phyloP scores from a whole-genome alignment of 2,113 vertebrate species.

The Forbesichthys agassizii region DNA sequence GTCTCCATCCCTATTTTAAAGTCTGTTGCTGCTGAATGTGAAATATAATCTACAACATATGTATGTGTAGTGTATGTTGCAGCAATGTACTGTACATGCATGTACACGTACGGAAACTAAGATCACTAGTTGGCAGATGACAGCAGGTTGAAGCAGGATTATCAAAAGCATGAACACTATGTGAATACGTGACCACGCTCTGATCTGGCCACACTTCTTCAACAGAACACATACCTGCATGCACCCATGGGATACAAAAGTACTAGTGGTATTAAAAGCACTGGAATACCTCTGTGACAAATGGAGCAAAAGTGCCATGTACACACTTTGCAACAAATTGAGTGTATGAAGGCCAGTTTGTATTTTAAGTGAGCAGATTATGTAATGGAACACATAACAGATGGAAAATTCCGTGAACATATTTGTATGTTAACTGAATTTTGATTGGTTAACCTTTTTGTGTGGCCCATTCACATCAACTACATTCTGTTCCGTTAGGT shows the following conservation, averaged over 20 bases:
- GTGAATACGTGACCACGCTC: not conserved
- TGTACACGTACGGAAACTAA: too few relatives aligned
- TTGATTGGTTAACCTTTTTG: too few relatives aligned
- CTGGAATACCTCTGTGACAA: slow-evolving; percentile 32
- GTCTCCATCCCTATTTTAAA: too few relatives aligned
- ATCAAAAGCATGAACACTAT: not conserved
- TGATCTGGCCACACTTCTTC: not conserved
- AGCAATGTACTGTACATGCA: too few relatives aligned
- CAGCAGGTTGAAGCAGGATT: not conserved
- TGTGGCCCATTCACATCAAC: too few relatives aligned
- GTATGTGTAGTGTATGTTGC: too few relatives aligned
- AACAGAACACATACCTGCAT: slow-evolving; percentile 5
- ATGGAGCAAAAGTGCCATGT: slow-evolving; percentile 19
- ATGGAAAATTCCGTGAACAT: not conserved
- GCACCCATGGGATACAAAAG: not conserved
- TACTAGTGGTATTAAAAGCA: slow-evolving; percentile 21
- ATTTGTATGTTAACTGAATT: too few relatives aligned
- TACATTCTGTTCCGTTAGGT: too few relatives aligned
- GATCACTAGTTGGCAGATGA: not conserved
- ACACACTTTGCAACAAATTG: slow-evolving; percentile 18
- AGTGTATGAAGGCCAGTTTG: slow-evolving; percentile 29
- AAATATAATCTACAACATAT: too few relatives aligned
- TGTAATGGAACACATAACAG: not conserved
- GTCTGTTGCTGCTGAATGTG: too few relatives aligned
- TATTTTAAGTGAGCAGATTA: not conserved